A percentile compares a stretch with the other conserved stretches of the same genome.
phyloP scores from a whole-genome alignment of 2,797 vertebrate genomes.

The Pangasius djambal region DNA sequence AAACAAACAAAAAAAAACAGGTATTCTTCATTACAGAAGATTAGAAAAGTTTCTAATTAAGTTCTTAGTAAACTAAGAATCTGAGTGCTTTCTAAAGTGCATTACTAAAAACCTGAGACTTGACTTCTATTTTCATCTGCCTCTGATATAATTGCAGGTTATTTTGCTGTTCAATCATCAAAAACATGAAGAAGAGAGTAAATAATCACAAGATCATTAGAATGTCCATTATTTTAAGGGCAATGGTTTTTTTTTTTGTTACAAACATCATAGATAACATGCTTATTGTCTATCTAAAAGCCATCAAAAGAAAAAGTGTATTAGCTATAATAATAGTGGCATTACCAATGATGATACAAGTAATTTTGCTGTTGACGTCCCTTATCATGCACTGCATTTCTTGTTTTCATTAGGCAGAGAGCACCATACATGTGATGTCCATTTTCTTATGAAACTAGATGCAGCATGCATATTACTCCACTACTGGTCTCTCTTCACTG shows the following conservation, averaged over 20 bases:
- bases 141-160: too few relatives aligned
- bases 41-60: background rate
- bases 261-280: background rate
- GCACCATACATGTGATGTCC: constrained; percentile 8
- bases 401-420: constrained; percentile 39
- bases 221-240: background rate
- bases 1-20: too few relatives aligned
- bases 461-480: background rate
- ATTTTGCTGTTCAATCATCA: background rate
- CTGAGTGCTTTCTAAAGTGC: background rate
- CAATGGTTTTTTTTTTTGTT: background rate
- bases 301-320: background rate
- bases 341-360: background rate
- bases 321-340: background rate
- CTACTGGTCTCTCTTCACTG: background rate
- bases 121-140: background rate
- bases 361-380: constrained; percentile 44
- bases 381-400: constrained; percentile 28
- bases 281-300: background rate
- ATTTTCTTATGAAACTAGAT: background rate
- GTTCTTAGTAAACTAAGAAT: too few relatives aligned
- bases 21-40: background rate
- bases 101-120: background rate
- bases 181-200: background rate
- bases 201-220: background rate